Evolutionary conservation across 2,888 invertebrate genomes (phyloP).

Genomic region (Papilio demoleus): DNA sequence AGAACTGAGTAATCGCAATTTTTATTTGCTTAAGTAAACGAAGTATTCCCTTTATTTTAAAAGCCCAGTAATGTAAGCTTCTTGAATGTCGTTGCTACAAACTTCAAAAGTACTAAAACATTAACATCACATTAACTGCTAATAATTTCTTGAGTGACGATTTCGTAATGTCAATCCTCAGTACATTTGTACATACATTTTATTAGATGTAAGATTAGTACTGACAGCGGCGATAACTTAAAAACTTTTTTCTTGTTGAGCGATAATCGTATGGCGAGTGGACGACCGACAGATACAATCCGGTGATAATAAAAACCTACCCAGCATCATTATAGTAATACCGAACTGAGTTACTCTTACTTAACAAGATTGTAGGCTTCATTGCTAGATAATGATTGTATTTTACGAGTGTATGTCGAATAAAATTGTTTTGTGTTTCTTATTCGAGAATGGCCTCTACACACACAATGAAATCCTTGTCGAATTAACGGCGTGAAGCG

Average conservation of each 20-base stretch:
- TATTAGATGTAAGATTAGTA: slow-evolving; percentile 71
- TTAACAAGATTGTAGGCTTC: slow-evolving; percentile 74
- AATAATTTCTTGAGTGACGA: slow-evolving; percentile 73
- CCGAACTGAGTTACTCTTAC: slow-evolving; percentile 60
- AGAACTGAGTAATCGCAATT: too few species aligned
- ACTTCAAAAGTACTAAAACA: slow-evolving; percentile 70
- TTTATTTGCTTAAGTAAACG: too few species aligned
- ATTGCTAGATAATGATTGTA: slow-evolving; percentile 69
- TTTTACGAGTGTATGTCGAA: slow-evolving; percentile 59
- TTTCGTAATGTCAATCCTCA: slow-evolving; percentile 68
- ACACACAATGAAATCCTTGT: slow-evolving; percentile 29
- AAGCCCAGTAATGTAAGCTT: slow-evolving; percentile 63
- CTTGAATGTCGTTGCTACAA: slow-evolving; percentile 67
- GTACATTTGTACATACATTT: slow-evolving; percentile 54
- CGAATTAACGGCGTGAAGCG: slow-evolving; percentile 33
- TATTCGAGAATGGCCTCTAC: slow-evolving; percentile 43
- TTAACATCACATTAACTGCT: slow-evolving; percentile 70
- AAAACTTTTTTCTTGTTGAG: slow-evolving; percentile 70
- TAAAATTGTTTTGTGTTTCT: slow-evolving; percentile 49
- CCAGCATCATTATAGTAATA: slow-evolving; percentile 75
- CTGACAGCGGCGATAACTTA: slow-evolving; percentile 71
- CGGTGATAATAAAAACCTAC: slow-evolving; percentile 70
- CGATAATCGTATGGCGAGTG: slow-evolving; percentile 65
- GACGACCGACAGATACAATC: slow-evolving; percentile 61
- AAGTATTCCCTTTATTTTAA: too few species aligned